Evolutionary conservation across 1,140 invertebrate species (phyloP).

Genomic region (Conus betulinus): DNA sequence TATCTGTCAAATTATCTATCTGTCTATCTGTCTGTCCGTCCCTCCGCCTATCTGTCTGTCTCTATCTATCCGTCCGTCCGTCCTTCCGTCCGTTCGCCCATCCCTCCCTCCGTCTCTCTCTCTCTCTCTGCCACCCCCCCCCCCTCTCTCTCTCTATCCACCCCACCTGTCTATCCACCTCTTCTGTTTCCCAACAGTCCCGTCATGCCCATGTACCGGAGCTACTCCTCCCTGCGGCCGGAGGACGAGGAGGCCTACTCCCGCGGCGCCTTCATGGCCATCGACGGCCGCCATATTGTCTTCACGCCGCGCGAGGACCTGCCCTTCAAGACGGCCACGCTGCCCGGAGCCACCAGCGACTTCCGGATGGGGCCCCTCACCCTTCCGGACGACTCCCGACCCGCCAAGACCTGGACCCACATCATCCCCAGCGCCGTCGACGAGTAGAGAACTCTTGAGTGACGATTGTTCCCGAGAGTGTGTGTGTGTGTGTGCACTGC

Average conservation of each 20-base stretch:
- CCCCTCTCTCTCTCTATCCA: no score
- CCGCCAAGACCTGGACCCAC: constrained; percentile 12
- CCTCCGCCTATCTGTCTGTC: no score
- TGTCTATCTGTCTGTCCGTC: no score
- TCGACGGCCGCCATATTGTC: constrained; percentile 30
- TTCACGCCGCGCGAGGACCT: constrained; percentile 21
- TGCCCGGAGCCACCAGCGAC: constrained; percentile 20
- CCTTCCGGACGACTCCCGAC: not conserved
- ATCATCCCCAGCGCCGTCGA: not conserved
- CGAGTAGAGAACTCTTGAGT: not conserved
- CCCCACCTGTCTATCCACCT: no score
- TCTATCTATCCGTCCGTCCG: no score
- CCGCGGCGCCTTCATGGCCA: constrained; percentile 21
- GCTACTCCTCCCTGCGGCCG: not conserved
- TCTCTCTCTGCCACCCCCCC: no score
- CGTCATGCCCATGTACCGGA: not conserved
- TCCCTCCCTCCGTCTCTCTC: no score
- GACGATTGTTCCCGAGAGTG: no score
- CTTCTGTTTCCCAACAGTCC: not conserved
- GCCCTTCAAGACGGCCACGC: constrained; percentile 1
- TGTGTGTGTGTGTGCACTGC: no score
- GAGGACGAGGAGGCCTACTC: not conserved
- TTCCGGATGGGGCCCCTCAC: constrained; percentile 1
- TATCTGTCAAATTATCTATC: no score
- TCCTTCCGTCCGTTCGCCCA: no score